Percentiles rank a stretch among this genome's conserved stretches.
Evolutionary conservation across 2,888 invertebrate species (phyloP).

Genomic region (Cyclophora albipunctata): DNA sequence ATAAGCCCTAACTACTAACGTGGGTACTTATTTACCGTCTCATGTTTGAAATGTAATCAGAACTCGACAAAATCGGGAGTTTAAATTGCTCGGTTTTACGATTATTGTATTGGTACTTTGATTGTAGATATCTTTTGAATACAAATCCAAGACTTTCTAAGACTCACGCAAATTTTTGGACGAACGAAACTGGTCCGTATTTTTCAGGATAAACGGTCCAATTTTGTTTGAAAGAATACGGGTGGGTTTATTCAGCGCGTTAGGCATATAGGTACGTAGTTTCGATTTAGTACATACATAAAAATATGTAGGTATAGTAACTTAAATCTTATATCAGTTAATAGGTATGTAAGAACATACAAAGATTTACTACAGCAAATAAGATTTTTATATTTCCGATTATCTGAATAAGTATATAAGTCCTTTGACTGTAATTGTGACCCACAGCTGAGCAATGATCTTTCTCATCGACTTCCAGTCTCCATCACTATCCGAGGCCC

Average conservation of each 20-base stretch:
- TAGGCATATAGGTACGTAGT: too few relatives aligned
- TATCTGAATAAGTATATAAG: too few relatives aligned
- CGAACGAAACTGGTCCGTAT: constrained; percentile 6
- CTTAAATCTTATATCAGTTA: too few relatives aligned
- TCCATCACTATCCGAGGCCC: too few relatives aligned
- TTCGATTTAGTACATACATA: too few relatives aligned
- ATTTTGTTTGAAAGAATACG: constrained; percentile 4
- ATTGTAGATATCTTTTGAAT: constrained; percentile 64
- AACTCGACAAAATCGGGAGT: constrained; percentile 58
- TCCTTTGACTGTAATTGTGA: too few relatives aligned
- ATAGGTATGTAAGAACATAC: too few relatives aligned
- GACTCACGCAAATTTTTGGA: constrained; percentile 43
- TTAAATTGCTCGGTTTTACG: constrained; percentile 64
- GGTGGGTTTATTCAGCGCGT: not conserved
- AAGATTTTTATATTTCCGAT: too few relatives aligned
- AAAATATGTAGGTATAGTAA: too few relatives aligned
- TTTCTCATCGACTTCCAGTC: too few relatives aligned
- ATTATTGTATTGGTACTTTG: constrained; percentile 52
- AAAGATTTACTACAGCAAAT: too few relatives aligned
- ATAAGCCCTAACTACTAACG: constrained; percentile 2
- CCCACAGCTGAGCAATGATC: too few relatives aligned
- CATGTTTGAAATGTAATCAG: constrained; percentile 31
- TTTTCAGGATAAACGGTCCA: not conserved
- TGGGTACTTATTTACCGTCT: constrained; percentile 31
- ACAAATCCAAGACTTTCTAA: constrained; percentile 51